Evolutionary conservation across 2,888 invertebrate genomes (phyloP), one percentile per base, ranked within the genome.

Genomic region (Neuroscelio doddi): DNA sequence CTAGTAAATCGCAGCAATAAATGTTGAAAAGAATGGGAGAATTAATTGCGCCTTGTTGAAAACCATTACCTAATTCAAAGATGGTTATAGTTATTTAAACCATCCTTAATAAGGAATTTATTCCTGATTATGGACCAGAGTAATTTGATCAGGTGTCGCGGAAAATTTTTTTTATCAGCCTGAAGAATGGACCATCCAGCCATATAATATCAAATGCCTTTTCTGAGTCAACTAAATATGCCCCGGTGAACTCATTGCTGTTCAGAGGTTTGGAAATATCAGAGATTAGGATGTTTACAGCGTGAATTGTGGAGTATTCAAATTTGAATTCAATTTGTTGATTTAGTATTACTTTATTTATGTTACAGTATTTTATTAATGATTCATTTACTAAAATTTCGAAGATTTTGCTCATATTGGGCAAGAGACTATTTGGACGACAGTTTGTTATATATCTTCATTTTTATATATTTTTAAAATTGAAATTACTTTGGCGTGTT

Each of bases 341-440:
- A 3, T 59, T 53, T 0, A 53, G 57, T 1, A 66, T 32, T 5
- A 58, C 15, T 0, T 63, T 34, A 1, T 42, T 49, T 16, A 9
- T 9, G 1, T 29, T 8, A 15, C 50, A 49, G 3, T 36, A 2
- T 1, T 12, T 0, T 7, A 38, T 1, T 0, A 69, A 41, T 1
- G 14, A 26, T 17, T 65, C 52, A 10, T 64, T 67, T 0, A 74
- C 26, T 0, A 69, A n/a, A 0, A 44, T 55, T 58, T 74, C 71
- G 17, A 63, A 70, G 0, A 74, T 29, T 63, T 74, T 71, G 10
- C 72, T 69, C 1, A 72, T 47, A 14, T 68, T 69, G 1, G 69
- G 68, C 1, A 72, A 47, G 4, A 72, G 49, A n/a, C 72, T 71
- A 1, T 73, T 73, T 3, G 74, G 72, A 10, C 71, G 36, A n/a